phyloP scores from a whole-genome alignment of 2,888 invertebrate genomes.

The Rhingia rostrata region DNA sequence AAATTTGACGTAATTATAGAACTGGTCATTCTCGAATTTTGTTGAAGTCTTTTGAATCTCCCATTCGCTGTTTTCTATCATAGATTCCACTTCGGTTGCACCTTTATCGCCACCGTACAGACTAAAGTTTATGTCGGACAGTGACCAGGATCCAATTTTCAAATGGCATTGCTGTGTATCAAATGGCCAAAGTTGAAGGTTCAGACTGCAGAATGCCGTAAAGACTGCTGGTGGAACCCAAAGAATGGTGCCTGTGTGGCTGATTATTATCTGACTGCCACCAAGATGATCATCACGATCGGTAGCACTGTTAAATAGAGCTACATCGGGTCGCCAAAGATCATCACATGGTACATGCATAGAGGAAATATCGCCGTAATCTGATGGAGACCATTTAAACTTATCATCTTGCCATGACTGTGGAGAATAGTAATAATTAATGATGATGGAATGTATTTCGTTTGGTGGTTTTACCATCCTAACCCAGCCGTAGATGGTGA shows the following conservation, averaged over 20 bases:
- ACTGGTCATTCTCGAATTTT: slow-evolving; percentile 67
- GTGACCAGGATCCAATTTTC: slow-evolving; percentile 89
- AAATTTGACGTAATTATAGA: slow-evolving; percentile 79
- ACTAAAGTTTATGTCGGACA: slow-evolving; percentile 84
- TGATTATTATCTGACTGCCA: slow-evolving; percentile 39
- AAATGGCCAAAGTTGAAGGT: slow-evolving; percentile 89
- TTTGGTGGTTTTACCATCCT: slow-evolving; percentile 84
- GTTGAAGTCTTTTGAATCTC: slow-evolving; percentile 82
- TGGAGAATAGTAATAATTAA: slow-evolving; percentile 68
- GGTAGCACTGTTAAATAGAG: slow-evolving; percentile 88
- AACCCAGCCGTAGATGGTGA: slow-evolving; percentile 86
- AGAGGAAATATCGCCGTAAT: slow-evolving; percentile 86
- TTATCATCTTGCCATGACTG: slow-evolving; percentile 91
- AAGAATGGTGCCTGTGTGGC: slow-evolving; percentile 84
- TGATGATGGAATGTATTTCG: neutral
- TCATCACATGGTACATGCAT: slow-evolving; percentile 88
- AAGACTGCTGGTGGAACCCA: slow-evolving; percentile 89
- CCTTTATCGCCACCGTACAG: slow-evolving; percentile 76
- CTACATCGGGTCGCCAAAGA: slow-evolving; percentile 90
- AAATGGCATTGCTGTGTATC: slow-evolving; percentile 88
- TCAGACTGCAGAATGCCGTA: slow-evolving; percentile 86
- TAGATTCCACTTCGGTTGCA: slow-evolving; percentile 75
- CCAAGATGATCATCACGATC: slow-evolving; percentile 84
- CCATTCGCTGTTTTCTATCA: slow-evolving; percentile 81
- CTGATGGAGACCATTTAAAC: slow-evolving; percentile 87